Base-by-base conservation (phyloP, 2,888 invertebrate species). In the Cerceris rybyensis region DNA sequence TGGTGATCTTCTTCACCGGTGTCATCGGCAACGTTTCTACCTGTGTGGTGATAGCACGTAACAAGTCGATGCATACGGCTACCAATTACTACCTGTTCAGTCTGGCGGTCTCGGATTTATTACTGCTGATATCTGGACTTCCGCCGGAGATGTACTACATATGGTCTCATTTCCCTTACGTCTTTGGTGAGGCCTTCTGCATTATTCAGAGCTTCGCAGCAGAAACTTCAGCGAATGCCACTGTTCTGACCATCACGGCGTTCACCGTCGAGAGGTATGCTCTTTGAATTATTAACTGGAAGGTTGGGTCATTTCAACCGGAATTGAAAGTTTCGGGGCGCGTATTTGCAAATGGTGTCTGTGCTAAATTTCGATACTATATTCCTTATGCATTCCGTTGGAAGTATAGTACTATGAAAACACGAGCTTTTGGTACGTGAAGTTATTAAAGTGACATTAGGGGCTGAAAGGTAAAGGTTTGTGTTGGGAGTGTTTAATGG, bases 81-180 rank as follows among this genome's bases (percentile, higher is more conserved):
- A 95, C 95, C 64, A 95, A 95, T 90, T 95, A 94, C 89, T 95
- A 95, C 88, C 93, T 95, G 58, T 94, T 95, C 91, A 95, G 94
- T 84, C 91, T 95, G 81, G 94, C 95, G n/a, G 91, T 95, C 6
- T 95, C 95, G n/a, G 95, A 95, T 90, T 92, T 95, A 55, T 91
- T 95, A 75, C 92, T 95, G 41, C 92, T 95, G 8, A 82, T 94
- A 7, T 93, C 94, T 17, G 95, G 95, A 0, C 90, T 95, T 68
- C 95, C 95, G 0, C 93, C 93, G 54, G 95, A 95, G 88, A 93
- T 94, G 78, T 93, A 94, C 87, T 88, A 89, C 76, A 92, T 93
- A 16, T 94, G 94, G 94, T 92, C 90, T 50, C 90, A 90, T 73
- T 93, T 93, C 79, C 93, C 93, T 0, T 93, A 93, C 82, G 84